Evolutionary conservation across 2,797 vertebrate species (phyloP).

Genomic region (Acanthurus leucopareius): DNA sequence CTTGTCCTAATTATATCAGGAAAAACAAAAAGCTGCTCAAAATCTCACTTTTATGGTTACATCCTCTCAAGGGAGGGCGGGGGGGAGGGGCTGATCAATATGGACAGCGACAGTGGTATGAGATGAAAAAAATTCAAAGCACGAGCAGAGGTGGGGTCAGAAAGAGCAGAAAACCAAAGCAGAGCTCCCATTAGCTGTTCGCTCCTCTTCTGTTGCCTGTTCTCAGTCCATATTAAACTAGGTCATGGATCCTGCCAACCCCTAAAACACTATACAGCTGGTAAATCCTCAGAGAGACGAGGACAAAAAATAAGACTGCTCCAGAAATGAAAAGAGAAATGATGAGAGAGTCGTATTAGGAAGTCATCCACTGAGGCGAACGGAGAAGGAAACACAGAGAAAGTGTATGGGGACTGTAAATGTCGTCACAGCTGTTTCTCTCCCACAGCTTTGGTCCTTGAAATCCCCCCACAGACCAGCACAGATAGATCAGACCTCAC

Average conservation of each 20-base stretch:
- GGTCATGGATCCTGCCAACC: conserved; percentile 77
- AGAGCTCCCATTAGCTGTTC: conserved; percentile 69
- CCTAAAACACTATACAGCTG: conserved; percentile 66
- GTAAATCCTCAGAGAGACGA: conserved; percentile 58
- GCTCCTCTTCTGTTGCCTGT: conserved; percentile 70
- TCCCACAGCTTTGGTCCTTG: conserved; percentile 19
- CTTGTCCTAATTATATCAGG: conserved; percentile 71
- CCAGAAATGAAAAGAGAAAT: conserved; percentile 45
- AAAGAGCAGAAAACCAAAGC: conserved; percentile 41
- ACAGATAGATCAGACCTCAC: background rate
- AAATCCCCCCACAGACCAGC: conserved; percentile 7
- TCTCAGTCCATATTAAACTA: conserved; percentile 76
- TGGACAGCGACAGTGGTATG: conserved; percentile 35
- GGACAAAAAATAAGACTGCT: conserved; percentile 48
- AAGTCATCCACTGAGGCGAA: background rate
- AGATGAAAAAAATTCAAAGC: conserved; percentile 50
- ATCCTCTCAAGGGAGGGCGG: background rate
- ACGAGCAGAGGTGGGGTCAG: conserved; percentile 24
- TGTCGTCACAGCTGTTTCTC: conserved; percentile 37
- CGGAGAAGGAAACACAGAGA: conserved; percentile 25
- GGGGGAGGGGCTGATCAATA: conserved; percentile 39
- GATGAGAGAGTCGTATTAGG: conserved; percentile 27
- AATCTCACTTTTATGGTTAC: too few relatives aligned
- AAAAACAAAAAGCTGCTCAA: conserved; percentile 50
- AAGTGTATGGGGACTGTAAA: background rate